A percentile compares a stretch with the other conserved stretches of the same genome.
phyloP scores from a whole-genome alignment of 2,888 invertebrate genomes.

The Hirtodrosophila confusa region DNA sequence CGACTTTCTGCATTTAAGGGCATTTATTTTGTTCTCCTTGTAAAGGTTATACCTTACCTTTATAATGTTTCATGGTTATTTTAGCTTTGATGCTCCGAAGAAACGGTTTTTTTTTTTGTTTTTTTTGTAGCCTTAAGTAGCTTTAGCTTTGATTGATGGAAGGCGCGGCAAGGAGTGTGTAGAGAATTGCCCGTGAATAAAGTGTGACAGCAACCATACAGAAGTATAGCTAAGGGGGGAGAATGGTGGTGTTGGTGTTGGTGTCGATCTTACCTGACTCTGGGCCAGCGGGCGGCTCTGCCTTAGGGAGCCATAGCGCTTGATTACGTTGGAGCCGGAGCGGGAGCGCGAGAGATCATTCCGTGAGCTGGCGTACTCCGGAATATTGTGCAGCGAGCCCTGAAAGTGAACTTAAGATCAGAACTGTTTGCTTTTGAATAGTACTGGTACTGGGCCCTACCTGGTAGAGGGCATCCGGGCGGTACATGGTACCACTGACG shows the following conservation, averaged over 20 bases:
- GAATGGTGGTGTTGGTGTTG: too few species aligned
- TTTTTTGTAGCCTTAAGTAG: constrained; percentile 17
- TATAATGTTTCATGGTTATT: constrained; percentile 1
- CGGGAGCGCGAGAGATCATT: constrained; percentile 83
- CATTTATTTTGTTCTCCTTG: too few species aligned
- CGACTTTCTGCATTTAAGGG: too few species aligned
- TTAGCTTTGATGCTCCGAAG: constrained; percentile 16
- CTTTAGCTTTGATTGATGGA: background rate
- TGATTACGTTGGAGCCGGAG: constrained; percentile 80
- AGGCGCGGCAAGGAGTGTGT: too few species aligned
- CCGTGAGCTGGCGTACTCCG: constrained; percentile 85
- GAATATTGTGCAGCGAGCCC: constrained; percentile 86
- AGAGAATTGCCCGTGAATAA: too few species aligned
- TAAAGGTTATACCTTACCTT: too few species aligned
- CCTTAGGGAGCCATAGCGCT: constrained; percentile 84
- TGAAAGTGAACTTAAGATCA: constrained; percentile 18
- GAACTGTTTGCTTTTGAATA: too few species aligned
- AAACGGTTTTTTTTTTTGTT: constrained; percentile 18
- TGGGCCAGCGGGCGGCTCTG: constrained; percentile 73
- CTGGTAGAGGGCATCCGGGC: constrained; percentile 95
- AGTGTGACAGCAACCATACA: too few species aligned
- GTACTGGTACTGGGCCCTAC: constrained; percentile 83
- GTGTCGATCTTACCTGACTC: constrained; percentile 66
- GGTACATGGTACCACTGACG: constrained; percentile 91
- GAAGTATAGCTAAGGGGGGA: too few species aligned